Conservation (phyloP, 2,113 vertebrate species). For the Ariopsis seemanni region DNA sequence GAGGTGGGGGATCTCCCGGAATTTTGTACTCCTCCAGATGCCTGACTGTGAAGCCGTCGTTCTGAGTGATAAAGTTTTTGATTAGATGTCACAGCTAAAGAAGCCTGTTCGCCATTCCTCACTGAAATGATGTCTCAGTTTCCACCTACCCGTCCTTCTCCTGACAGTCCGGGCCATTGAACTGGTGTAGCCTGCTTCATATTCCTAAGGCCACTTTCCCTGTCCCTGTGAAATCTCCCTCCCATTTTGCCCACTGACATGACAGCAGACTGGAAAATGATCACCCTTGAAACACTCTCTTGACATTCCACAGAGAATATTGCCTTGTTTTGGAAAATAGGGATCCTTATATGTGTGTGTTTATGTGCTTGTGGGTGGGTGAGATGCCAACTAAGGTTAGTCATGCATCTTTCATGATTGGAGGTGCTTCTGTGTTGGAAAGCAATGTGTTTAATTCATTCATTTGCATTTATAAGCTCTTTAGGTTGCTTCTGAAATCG, state of each 20-base stretch:
- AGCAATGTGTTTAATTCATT: conserved; percentile 27
- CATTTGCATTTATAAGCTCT: conserved; percentile 5
- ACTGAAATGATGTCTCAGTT: conserved; percentile 1
- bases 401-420: conserved; percentile 45
- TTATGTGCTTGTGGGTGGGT: conserved; percentile 8
- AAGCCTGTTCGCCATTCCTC: background rate
- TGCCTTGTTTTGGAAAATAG: conserved; percentile 35
- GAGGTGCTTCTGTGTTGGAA: conserved; percentile 19
- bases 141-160: background rate
- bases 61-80: background rate
- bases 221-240: conserved; percentile 46
- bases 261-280: conserved; percentile 32
- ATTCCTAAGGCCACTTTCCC: conserved; percentile 18
- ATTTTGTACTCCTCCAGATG: background rate
- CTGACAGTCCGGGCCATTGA: background rate
- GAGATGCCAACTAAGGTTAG: conserved; percentile 39
- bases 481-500: conserved; percentile 2
- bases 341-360: conserved; percentile 1
- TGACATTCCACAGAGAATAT: conserved; percentile 22
- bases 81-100: conserved; percentile 11
- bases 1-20: background rate
- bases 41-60: background rate
- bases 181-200: conserved; percentile 14
- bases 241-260: conserved; percentile 35
- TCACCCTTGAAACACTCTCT: conserved; percentile 37